Evolutionary conservation across 2,888 invertebrate species (phyloP), one percentile per base, ranked within the genome.

Genomic region (Coecobrya sp.): DNA sequence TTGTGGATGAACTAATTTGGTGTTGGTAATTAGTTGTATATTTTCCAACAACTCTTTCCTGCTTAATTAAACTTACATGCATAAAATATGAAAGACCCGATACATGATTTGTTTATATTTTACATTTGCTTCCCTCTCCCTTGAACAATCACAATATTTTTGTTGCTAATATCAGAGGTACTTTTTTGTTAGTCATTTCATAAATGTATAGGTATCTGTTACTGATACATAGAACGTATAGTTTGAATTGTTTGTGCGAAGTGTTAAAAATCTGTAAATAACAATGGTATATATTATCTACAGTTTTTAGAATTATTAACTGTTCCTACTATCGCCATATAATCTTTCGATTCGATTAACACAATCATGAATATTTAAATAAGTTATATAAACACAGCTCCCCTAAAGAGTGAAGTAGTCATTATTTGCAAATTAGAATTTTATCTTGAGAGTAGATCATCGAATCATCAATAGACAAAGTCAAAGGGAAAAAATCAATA

Each of bases 351-450:
- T 36, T 36, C 36, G 36, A 36, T 36, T 36, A 25, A 11, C 52
- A 27, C 0, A 52, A 49, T 79, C 27, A 79, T 52, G 79, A 79
- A 49, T 79, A 79, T 79, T 79, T 52, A 79, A 79, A 79, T 79
- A 79, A 52, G 49, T 52, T 52, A 52, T 19, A 25, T 25, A 42
- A 36, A 42, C 25, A 42, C 25, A 42, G 42, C 42, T 42, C 19
- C 42, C 73, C 36, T 7, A 79, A 52, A 25, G 49, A n/a, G 76
- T 76, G 16, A 49, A 76, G 30, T 79, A 49, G 25, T n/a, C 79
- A 79, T 52, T 79, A 49, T 79, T 52, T 79, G 79, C 79, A 79
- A 79, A 79, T 79, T 79, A 79, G 79, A 52, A 52, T 52, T 79
- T 79, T 79, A 79, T 79, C 79, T 49, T 13, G 22, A 25, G 8